Conservation (phyloP, 2,113 vertebrate genomes). For the Alosa alosa region DNA sequence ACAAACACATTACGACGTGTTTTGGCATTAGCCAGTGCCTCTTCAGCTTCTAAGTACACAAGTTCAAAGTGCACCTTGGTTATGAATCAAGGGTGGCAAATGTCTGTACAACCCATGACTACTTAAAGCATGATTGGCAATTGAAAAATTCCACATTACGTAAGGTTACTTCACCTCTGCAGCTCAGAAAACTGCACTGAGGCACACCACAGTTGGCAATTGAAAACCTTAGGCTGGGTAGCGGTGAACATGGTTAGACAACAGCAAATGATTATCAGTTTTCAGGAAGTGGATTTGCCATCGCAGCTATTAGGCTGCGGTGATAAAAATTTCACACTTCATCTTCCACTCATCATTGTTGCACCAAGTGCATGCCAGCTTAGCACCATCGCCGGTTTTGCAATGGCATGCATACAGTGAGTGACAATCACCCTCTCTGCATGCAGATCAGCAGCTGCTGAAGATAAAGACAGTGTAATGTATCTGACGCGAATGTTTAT, state of each 20-base stretch:
- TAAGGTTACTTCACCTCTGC: neutral
- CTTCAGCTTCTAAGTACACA: neutral
- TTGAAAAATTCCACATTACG: neutral
- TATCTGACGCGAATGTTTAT: neutral
- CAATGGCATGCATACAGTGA: neutral
- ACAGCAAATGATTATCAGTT: neutral
- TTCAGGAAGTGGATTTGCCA: neutral
- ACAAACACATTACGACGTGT: neutral
- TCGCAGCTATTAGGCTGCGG: neutral
- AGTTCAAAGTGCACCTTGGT: neutral
- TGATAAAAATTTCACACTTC: neutral
- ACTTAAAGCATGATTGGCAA: neutral
- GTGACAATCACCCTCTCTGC: neutral
- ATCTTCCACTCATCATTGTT: neutral
- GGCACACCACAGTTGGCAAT: neutral
- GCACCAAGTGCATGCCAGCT: neutral
- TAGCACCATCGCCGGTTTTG: neutral
- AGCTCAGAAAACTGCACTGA: neutral
- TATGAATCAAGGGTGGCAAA: neutral
- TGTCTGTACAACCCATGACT: neutral
- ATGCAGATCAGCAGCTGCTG: constrained; percentile 3
- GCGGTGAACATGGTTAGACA: neutral
- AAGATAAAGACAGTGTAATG: neutral
- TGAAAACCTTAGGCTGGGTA: neutral
- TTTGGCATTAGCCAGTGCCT: neutral